A percentile compares a stretch with the other conserved stretches of the same genome.
These are phyloP conservation scores for Tokudaia tokunoshimensis DNA, from an alignment of 2,797 vertebrate genomes.

Conservation along the genomic window DNA sequence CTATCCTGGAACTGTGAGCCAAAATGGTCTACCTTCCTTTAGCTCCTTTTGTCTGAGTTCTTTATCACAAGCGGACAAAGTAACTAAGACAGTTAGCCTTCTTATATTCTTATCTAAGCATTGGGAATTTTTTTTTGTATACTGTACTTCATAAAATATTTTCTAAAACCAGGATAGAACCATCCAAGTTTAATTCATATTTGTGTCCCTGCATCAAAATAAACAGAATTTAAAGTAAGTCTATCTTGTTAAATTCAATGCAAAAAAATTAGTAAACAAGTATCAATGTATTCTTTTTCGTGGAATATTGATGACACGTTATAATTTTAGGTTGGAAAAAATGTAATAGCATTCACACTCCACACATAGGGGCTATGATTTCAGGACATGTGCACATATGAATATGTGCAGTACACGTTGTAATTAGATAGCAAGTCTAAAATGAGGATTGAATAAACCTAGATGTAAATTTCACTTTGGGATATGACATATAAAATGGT, in stretches of 20 bases:
- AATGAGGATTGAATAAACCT: background rate
- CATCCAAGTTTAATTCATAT: background rate
- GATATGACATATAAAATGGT: background rate
- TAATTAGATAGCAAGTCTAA: background rate
- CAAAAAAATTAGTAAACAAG: background rate
- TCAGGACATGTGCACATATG: background rate
- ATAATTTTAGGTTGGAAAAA: background rate
- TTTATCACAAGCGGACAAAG: background rate
- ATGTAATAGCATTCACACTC: background rate
- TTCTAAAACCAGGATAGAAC: constrained; percentile 1
- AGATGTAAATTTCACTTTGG: background rate
- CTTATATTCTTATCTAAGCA: constrained; percentile 40
- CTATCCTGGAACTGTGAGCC: no score
- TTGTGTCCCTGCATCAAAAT: background rate
- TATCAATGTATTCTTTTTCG: background rate
- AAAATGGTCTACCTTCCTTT: background rate
- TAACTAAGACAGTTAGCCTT: background rate
- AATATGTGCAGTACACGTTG: background rate
- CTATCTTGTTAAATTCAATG: background rate
- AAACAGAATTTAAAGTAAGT: background rate
- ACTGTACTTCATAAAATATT: background rate
- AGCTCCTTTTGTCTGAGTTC: background rate
- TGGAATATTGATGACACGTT: background rate
- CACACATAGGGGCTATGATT: background rate
- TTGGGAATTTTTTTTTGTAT: background rate